Conservation (phyloP, 2,113 vertebrate species). For the Cacatua alba region DNA sequence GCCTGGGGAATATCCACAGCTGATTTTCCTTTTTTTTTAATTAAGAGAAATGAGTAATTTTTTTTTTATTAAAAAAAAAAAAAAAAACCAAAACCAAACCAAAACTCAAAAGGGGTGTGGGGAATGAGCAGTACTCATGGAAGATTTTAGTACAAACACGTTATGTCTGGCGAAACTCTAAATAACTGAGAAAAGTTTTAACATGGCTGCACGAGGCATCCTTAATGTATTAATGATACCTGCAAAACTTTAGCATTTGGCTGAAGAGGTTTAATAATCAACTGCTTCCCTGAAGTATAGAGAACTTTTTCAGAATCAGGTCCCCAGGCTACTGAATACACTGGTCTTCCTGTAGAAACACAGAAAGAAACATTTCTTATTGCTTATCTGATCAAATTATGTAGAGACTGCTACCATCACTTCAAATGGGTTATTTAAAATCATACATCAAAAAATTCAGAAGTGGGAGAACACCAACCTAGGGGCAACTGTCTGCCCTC, state of each 20-base stretch:
- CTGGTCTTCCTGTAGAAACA: constrained; percentile 81
- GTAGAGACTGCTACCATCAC: background rate
- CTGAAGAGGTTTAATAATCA: constrained; percentile 94
- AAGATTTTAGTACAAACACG: background rate
- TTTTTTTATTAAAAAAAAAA: background rate
- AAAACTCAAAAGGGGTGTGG: background rate
- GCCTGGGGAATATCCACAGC: background rate
- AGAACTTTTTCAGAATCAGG: constrained; percentile 94
- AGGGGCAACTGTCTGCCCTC: background rate
- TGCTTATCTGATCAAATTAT: background rate
- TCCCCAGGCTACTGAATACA: constrained; percentile 94
- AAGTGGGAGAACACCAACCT: background rate
- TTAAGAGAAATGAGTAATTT: background rate
- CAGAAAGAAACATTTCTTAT: background rate
- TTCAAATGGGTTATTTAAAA: background rate
- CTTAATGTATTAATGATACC: constrained; percentile 72
- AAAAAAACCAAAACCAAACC: background rate
- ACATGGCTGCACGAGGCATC: background rate
- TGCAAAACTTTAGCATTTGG: constrained; percentile 90
- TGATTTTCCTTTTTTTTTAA: background rate
- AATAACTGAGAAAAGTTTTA: background rate
- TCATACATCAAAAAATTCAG: background rate
- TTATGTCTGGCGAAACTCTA: background rate
- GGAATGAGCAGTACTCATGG: background rate
- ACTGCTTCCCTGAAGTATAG: constrained; percentile 89